Conservation (phyloP, 2,113 vertebrate genomes). For the Pelecanoides urinatrix region DNA sequence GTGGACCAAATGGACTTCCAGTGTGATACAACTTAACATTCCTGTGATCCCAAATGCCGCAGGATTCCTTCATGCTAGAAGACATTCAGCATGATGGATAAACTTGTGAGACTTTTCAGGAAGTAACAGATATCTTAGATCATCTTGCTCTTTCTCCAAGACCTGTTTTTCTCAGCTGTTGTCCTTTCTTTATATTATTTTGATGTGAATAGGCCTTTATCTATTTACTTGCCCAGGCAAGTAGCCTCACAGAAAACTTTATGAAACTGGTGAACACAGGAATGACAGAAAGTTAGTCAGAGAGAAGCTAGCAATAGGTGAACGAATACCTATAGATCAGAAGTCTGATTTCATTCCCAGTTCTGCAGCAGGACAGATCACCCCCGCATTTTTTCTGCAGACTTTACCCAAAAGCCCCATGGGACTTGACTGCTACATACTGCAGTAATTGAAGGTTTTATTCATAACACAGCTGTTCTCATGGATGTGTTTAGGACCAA, state of each 20-base stretch:
- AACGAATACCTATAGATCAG: not conserved
- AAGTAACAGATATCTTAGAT: not conserved
- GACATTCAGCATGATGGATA: conserved; percentile 4
- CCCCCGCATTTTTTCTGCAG: not conserved
- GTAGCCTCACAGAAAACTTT: not conserved
- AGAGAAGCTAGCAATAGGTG: not conserved
- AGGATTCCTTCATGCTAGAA: conserved; percentile 54
- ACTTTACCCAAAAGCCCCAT: not conserved
- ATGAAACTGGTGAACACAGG: not conserved
- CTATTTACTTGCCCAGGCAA: not conserved
- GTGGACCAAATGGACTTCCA: conserved; percentile 24
- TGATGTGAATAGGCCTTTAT: not conserved
- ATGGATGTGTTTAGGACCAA: not conserved
- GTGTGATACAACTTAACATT: not conserved
- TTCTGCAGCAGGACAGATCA: not conserved
- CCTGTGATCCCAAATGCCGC: not conserved
- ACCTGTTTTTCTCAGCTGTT: not conserved
- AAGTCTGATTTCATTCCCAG: not conserved
- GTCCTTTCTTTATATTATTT: not conserved
- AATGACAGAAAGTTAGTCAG: not conserved
- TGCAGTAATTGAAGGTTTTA: not conserved
- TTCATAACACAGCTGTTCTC: not conserved
- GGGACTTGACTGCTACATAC: not conserved
- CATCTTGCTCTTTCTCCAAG: not conserved
- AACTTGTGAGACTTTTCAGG: not conserved